Evolutionary conservation across 53 echinoderm and acorn worm species (phyloP).

Genomic region (Patiria pectinifera): DNA sequence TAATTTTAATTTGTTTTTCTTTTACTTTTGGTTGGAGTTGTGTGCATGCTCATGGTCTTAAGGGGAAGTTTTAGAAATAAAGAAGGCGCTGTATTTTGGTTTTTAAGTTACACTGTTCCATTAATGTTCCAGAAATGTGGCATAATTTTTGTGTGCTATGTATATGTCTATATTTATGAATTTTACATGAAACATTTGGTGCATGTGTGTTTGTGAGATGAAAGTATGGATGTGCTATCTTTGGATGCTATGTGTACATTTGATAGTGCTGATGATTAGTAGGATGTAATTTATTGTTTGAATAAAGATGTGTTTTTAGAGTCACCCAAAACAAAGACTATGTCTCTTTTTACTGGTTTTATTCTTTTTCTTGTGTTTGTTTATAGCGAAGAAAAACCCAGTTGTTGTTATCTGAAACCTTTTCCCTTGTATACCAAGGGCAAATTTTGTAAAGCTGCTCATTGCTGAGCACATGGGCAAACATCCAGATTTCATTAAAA

Average conservation of each 20-base stretch:
- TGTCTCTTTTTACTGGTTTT: neutral
- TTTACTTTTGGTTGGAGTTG: neutral
- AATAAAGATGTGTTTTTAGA: slow-evolving; percentile 18
- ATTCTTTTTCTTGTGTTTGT: neutral
- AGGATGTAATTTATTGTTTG: neutral
- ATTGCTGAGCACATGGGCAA: too few relatives aligned
- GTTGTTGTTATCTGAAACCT: too few relatives aligned
- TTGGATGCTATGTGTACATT: neutral
- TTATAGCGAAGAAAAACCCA: too few relatives aligned
- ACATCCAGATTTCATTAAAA: too few relatives aligned
- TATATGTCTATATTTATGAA: neutral
- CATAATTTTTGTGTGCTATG: neutral
- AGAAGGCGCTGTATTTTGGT: neutral
- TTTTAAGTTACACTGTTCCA: neutral
- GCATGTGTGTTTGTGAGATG: neutral
- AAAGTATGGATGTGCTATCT: neutral
- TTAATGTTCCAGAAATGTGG: neutral
- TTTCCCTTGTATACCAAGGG: too few relatives aligned
- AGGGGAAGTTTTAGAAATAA: neutral
- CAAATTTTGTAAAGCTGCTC: too few relatives aligned
- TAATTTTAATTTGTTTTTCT: neutral
- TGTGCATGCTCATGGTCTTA: neutral
- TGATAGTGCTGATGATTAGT: neutral
- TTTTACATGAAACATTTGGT: neutral
- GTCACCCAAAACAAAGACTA: neutral